Conservation (phyloP, 2,113 vertebrate species). For the Cinclus cinclus region DNA sequence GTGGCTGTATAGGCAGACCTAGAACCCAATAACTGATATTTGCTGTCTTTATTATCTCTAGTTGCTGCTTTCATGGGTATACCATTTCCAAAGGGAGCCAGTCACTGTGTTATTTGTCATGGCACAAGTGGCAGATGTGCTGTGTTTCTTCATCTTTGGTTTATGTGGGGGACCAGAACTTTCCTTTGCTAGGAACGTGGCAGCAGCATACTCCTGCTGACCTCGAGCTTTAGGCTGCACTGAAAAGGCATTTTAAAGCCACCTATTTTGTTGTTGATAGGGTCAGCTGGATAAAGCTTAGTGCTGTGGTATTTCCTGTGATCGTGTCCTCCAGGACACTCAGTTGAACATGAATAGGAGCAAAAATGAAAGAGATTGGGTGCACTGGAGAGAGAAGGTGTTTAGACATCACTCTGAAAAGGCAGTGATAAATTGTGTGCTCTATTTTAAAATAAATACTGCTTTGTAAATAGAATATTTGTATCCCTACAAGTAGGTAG, state of each 20-base stretch:
- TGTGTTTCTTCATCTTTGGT: neutral
- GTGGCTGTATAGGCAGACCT: neutral
- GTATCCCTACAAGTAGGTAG: neutral
- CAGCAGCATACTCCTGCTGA: neutral
- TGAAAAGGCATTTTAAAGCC: neutral
- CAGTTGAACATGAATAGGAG: neutral
- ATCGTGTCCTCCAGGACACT: neutral
- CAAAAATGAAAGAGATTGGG: neutral
- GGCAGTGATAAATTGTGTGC: neutral
- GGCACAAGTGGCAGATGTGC: neutral
- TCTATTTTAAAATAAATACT: slow-evolving; percentile 37
- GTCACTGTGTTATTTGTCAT: neutral
- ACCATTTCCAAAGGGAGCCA: slow-evolving; percentile 15
- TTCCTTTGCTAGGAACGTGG: neutral
- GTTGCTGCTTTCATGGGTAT: neutral
- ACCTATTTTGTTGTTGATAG: neutral
- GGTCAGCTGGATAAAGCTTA: neutral
- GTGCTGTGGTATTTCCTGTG: neutral
- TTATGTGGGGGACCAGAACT: neutral
- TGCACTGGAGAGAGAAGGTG: neutral
- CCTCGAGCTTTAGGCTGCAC: neutral
- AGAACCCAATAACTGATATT: neutral
- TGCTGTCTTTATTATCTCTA: neutral
- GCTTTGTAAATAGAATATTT: slow-evolving; percentile 37
- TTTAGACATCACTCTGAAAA: neutral